Conservation (phyloP, 2,113 vertebrate genomes). For the Toxotes jaculatrix region DNA sequence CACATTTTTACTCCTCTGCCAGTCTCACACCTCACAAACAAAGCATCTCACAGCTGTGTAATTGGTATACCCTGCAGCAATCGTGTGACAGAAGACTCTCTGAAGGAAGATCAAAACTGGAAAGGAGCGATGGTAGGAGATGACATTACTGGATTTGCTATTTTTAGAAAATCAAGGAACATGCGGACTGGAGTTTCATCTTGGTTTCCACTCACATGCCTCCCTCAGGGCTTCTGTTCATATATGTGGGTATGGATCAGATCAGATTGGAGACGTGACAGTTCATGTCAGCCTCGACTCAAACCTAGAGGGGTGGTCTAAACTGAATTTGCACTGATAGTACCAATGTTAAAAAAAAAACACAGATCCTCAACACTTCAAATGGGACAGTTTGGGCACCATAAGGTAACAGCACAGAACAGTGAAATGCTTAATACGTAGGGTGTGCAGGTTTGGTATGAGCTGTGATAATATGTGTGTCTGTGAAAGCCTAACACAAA, state of each 20-base stretch:
- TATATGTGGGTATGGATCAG: conserved; percentile 6
- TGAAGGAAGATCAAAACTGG: conserved; percentile 33
- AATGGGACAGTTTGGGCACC: not conserved
- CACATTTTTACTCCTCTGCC: not conserved
- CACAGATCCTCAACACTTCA: not conserved
- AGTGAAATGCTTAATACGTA: not conserved
- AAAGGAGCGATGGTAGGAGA: conserved; percentile 8
- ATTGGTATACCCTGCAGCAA: conserved; percentile 39
- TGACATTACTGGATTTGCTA: conserved; percentile 26
- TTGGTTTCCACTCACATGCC: not conserved
- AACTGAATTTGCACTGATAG: not conserved
- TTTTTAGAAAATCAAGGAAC: conserved; percentile 53
- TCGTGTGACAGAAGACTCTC: not conserved
- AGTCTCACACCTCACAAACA: conserved; percentile 7
- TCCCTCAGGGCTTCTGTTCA: conserved; percentile 1
- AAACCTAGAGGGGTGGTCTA: too few relatives aligned
- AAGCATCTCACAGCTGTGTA: conserved; percentile 12
- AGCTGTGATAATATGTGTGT: conserved; percentile 19
- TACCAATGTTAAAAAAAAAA: too few relatives aligned
- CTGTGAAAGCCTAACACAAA: conserved; percentile 1
- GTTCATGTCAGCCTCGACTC: not conserved
- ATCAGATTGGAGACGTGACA: not conserved
- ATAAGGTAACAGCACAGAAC: not conserved
- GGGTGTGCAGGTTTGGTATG: not conserved
- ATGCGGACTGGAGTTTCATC: conserved; percentile 2